A percentile compares a stretch with the other conserved stretches of the same genome.
phyloP scores from a whole-genome alignment of 2,113 vertebrate genomes.

The Chauna torquata region DNA sequence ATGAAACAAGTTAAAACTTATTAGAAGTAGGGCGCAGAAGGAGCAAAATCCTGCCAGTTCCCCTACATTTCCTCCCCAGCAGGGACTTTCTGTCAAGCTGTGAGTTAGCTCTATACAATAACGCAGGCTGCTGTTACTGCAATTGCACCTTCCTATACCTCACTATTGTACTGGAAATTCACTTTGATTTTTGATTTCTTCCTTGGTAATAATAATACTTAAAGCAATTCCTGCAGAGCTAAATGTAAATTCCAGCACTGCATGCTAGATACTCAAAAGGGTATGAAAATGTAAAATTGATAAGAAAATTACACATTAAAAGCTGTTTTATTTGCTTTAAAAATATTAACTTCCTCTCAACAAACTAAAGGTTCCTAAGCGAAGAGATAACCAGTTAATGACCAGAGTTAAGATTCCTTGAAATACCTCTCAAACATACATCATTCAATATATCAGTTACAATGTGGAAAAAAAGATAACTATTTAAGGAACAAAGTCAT shows the following conservation, averaged over 20 bases:
- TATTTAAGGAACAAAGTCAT: constrained; percentile 61
- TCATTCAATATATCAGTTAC: constrained; percentile 57
- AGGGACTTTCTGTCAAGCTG: constrained; percentile 85
- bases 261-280: constrained; percentile 57
- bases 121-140: constrained; percentile 80
- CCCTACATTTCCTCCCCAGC: constrained; percentile 95
- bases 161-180: constrained; percentile 71
- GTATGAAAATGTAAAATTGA: constrained; percentile 62
- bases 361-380: constrained; percentile 39
- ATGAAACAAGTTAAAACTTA: constrained; percentile 90
- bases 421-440: constrained; percentile 54
- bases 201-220: constrained; percentile 72
- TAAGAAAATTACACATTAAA: constrained; percentile 70
- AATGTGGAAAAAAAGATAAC: constrained; percentile 31
- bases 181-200: constrained; percentile 78
- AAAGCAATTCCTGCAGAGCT: constrained; percentile 69
- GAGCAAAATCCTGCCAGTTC: constrained; percentile 89
- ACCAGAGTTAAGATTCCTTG: constrained; percentile 62
- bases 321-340: constrained; percentile 60
- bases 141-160: constrained; percentile 73
- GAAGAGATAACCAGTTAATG: constrained; percentile 60
- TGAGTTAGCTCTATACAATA: constrained; percentile 77
- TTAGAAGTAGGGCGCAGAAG: constrained; percentile 93
- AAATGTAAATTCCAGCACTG: constrained; percentile 64
- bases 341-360: constrained; percentile 53